Evolutionary conservation across 1,140 invertebrate species (phyloP), one percentile per base, ranked within the genome.

Genomic region (Lepidurus couesii): DNA sequence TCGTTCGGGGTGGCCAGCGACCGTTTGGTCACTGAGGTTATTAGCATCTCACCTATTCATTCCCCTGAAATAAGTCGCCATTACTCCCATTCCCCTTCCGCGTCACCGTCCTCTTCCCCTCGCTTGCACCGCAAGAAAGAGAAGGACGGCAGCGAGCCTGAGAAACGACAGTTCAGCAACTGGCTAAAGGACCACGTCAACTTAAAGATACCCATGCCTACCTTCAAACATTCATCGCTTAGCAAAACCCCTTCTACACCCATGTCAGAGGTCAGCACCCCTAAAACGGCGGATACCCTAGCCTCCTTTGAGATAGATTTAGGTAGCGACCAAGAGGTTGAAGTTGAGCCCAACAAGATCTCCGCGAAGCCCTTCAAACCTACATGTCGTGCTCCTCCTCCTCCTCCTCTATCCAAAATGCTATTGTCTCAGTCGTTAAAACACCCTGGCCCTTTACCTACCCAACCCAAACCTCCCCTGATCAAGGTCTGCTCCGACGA

Each of bases 161-260:
- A 80, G 77, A 79, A 44, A 74, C 78, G 26, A 0, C 79, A 76
- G 44, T 77, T 78, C 75, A 75, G 79, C 79, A 44, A 43, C 42
- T 77, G 75, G 73, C 45, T 77, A 21, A 77, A 77, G 73, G 65
- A 75, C 16, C 73, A 45, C 13, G 77, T 78, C 4, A 80, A 76
- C 44, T 73, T 76, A 26, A 76, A 76, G 44, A 45, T 79, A 34
- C 42, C 44, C 43, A 75, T 78, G 16, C 75, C 74, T 11, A 42
- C 9, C 6, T 65, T 65, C n/a, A 77, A 53, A 21, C 43, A 42
- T 26, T 16, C 53, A 21, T 65, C 53, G 7, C 13, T 65, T 13
- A 4, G 1, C 13, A 65, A 65, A 3, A 65, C 53, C 4, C 53
- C 53, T 65, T 65, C 53, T 21, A 65, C 53, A 65, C 13, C 53